Conservation (phyloP, 2,888 invertebrate species). For the Candidula unifasciata region DNA sequence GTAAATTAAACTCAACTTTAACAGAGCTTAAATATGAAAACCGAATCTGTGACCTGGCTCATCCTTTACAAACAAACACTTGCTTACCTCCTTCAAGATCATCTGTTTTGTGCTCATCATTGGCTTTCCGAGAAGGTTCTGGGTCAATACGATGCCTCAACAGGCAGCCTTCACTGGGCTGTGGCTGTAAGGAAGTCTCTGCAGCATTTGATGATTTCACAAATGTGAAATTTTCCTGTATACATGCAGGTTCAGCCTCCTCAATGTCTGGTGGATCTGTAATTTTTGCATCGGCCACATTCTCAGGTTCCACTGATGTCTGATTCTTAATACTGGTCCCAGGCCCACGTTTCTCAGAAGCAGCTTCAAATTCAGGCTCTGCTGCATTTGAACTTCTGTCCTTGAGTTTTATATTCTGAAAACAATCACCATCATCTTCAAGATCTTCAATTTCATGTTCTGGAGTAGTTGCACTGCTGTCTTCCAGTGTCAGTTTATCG, state of each 20-base stretch:
- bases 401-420: slow-evolving; percentile 13
- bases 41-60: too few species aligned
- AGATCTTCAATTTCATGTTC: background rate
- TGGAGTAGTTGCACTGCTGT: background rate
- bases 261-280: background rate
- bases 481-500: slow-evolving; percentile 10
- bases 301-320: background rate
- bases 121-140: slow-evolving; percentile 33
- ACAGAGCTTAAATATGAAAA: too few species aligned
- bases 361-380: background rate
- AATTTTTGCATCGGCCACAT: background rate
- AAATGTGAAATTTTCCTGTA: background rate
- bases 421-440: slow-evolving; percentile 19
- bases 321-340: background rate
- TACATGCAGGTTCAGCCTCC: background rate
- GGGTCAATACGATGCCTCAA: slow-evolving; percentile 49
- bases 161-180: background rate
- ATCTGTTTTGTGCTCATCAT: background rate
- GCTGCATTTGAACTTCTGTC: background rate
- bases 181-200: background rate
- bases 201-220: background rate
- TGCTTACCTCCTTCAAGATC: slow-evolving; percentile 3
- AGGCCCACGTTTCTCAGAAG: background rate
- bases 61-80: too few species aligned
- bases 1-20: too few species aligned